These are phyloP conservation scores for Eupithecia tripunctaria DNA, from an alignment of 2,888 invertebrate genomes.

Conservation along the genomic window DNA sequence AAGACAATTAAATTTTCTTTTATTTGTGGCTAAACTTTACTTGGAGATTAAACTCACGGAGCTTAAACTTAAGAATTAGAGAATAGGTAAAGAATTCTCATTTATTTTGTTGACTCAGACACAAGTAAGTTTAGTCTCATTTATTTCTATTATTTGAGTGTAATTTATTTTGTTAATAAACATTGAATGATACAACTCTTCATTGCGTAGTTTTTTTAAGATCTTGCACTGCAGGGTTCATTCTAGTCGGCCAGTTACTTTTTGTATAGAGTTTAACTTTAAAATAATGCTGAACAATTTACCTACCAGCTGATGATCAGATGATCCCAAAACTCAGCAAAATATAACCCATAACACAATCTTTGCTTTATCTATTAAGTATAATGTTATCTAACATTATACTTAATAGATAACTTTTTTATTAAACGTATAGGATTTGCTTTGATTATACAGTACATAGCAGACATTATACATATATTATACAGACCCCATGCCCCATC, in stretches of 20 bases:
- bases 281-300: not conserved
- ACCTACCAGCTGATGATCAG: not conserved
- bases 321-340: not conserved
- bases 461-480: no score
- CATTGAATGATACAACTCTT: no score
- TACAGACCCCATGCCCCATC: no score
- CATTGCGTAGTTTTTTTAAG: no score
- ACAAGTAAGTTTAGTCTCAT: not conserved
- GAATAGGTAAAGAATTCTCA: not conserved
- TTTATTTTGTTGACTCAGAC: not conserved
- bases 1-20: constrained; percentile 32
- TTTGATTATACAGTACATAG: not conserved
- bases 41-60: not conserved
- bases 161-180: no score
- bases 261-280: no score
- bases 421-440: not conserved
- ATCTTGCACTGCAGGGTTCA: no score
- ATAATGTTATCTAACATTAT: no score
- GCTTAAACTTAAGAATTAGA: not conserved
- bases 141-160: no score
- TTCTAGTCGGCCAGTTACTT: no score
- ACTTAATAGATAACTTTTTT: not conserved
- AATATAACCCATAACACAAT: no score
- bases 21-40: constrained; percentile 19
- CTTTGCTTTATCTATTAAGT: no score